A percentile compares a stretch with the other conserved stretches of the same genome.
phyloP scores from a whole-genome alignment of 2,797 vertebrate species.

The Gobio occitaniae region DNA sequence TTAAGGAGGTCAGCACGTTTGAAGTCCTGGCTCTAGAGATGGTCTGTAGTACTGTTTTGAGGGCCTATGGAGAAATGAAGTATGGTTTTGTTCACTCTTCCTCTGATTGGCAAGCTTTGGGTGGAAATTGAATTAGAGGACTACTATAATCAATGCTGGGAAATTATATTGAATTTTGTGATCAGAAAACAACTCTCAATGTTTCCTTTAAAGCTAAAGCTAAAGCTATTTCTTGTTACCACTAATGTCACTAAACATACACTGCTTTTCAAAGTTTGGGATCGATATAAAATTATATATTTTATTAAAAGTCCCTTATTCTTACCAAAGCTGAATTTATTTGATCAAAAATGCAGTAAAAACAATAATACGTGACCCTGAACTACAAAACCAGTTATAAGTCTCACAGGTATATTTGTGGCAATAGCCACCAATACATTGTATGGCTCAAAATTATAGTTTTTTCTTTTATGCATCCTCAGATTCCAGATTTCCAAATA shows the following conservation, averaged over 20 bases:
- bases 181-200: not conserved
- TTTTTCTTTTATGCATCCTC: no score
- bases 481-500: no score
- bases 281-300: not conserved
- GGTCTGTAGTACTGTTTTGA: slow-evolving; percentile 14
- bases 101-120: slow-evolving; percentile 23
- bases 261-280: not conserved
- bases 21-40: not conserved
- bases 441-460: no score
- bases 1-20: slow-evolving; percentile 8
- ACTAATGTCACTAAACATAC: not conserved
- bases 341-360: not conserved
- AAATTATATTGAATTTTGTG: not conserved
- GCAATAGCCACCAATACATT: no score
- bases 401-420: no score
- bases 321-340: not conserved
- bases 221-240: not conserved
- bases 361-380: no score
- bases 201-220: not conserved
- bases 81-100: slow-evolving; percentile 21
- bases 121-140: not conserved
- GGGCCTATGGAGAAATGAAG: slow-evolving; percentile 24
- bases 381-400: no score
- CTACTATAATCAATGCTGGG: not conserved
- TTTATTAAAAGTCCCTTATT: not conserved